Evolutionary conservation across 64 coral and sea anemone genomes (phyloP).

Genomic region (Stichodactyla helianthus): DNA sequence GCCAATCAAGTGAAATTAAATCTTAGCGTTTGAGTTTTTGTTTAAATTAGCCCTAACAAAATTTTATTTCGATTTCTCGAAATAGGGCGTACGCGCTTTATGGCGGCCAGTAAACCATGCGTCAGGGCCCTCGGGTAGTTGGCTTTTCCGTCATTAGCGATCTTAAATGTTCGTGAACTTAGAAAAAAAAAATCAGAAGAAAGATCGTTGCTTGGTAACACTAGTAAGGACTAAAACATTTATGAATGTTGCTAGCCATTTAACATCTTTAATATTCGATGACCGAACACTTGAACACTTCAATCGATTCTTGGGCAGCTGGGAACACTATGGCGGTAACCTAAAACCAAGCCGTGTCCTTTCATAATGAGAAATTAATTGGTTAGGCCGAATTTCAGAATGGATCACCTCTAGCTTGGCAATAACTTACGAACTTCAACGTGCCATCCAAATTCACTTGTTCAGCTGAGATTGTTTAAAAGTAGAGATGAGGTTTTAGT

Average conservation of each 20-base stretch:
- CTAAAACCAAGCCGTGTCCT: slow-evolving; percentile 11
- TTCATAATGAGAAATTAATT: slow-evolving; percentile 40
- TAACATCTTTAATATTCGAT: slow-evolving; percentile 13
- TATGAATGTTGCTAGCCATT: neutral
- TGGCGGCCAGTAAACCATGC: neutral
- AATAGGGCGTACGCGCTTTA: neutral
- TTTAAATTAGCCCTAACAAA: slow-evolving; percentile 11
- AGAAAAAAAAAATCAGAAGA: neutral
- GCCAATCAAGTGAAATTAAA: slow-evolving; percentile 20
- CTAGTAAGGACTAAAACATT: slow-evolving; percentile 5
- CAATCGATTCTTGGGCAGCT: slow-evolving; percentile 18
- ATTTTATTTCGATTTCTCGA: neutral
- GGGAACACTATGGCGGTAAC: slow-evolving; percentile 18
- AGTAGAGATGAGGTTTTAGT: neutral
- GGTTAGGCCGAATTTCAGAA: neutral
- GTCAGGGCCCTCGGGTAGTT: neutral
- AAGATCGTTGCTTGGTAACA: neutral
- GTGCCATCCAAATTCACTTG: neutral
- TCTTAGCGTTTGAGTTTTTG: slow-evolving; percentile 11
- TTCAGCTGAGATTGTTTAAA: neutral
- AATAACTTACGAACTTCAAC: neutral
- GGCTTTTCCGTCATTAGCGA: neutral
- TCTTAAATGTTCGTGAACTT: neutral
- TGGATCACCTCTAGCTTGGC: neutral
- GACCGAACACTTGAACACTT: slow-evolving; percentile 22